phyloP scores from a whole-genome alignment of 2,113 vertebrate species.

The Osmerus mordax region DNA sequence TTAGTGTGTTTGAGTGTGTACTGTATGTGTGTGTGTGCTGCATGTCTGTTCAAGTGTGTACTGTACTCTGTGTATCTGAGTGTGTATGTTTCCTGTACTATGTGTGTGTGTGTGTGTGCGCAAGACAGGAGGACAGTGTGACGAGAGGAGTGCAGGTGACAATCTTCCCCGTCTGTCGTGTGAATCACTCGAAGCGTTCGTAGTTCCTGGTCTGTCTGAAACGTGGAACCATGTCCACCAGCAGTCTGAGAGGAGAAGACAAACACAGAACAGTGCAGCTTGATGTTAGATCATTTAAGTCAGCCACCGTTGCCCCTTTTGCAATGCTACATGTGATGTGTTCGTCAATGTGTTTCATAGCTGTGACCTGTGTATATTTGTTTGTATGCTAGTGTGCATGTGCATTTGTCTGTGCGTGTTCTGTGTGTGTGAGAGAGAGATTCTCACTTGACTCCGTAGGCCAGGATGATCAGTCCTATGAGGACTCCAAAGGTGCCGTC shows the following conservation, averaged over 20 bases:
- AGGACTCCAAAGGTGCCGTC: slow-evolving; percentile 90
- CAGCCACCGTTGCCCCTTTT: too few relatives aligned
- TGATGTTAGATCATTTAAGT: not conserved
- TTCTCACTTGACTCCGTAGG: slow-evolving; percentile 94
- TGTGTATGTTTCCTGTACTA: slow-evolving; percentile 1
- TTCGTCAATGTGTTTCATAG: not conserved
- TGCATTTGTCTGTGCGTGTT: not conserved
- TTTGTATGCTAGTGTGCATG: not conserved
- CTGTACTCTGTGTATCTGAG: too few relatives aligned
- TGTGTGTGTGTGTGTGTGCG: slow-evolving; percentile 7
- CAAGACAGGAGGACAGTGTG: slow-evolving; percentile 24
- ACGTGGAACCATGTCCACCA: slow-evolving; percentile 89
- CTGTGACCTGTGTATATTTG: not conserved
- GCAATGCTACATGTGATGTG: not conserved
- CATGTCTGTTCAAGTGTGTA: not conserved
- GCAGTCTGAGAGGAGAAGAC: slow-evolving; percentile 75
- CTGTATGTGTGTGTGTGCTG: slow-evolving; percentile 6
- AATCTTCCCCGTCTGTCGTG: slow-evolving; percentile 19
- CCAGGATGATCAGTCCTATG: slow-evolving; percentile 92
- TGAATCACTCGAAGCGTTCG: slow-evolving; percentile 90
- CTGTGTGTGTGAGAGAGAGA: not conserved
- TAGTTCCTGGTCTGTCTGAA: slow-evolving; percentile 92
- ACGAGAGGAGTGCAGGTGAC: slow-evolving; percentile 15
- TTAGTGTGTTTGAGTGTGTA: not conserved
- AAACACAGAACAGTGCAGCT: not conserved